Evolutionary conservation across 1,140 invertebrate genomes (phyloP).

Genomic region (Drosophila lacertosa): DNA sequence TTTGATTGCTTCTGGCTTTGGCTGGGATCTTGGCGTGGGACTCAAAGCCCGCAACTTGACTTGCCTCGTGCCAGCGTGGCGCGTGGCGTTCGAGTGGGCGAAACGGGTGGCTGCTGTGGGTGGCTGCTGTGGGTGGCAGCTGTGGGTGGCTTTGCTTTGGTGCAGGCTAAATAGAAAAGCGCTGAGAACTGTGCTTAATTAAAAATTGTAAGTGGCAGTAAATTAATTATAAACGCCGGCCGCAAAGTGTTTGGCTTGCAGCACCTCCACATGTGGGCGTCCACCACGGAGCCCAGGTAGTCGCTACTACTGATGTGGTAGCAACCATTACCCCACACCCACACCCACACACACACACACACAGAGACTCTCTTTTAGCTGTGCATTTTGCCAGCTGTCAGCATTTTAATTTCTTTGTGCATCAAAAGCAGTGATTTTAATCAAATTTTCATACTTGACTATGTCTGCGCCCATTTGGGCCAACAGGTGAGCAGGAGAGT

Average conservation of each 20-base stretch:
- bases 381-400: conserved; percentile 33
- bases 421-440: conserved; percentile 73
- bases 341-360: neutral
- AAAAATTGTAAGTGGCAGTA: conserved; percentile 81
- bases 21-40: too few species aligned
- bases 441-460: conserved; percentile 58
- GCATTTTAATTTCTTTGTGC: conserved; percentile 59
- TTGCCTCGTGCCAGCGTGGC: too few species aligned
- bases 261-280: conserved; percentile 57
- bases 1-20: too few species aligned
- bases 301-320: neutral
- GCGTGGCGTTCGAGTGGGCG: too few species aligned
- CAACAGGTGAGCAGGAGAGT: neutral
- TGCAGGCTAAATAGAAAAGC: conserved; percentile 25
- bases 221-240: conserved; percentile 76
- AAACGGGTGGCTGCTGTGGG: neutral
- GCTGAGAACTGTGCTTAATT: conserved; percentile 66
- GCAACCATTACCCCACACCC: neutral
- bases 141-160: neutral
- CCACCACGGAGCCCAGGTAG: conserved; percentile 6
- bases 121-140: neutral
- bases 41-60: neutral
- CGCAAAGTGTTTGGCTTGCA: conserved; percentile 77
- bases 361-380: conserved; percentile 3
- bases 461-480: conserved; percentile 31